These are phyloP conservation scores for Oryzias curvinotus DNA, from an alignment of 2,113 vertebrate species.

Conservation along the genomic window DNA sequence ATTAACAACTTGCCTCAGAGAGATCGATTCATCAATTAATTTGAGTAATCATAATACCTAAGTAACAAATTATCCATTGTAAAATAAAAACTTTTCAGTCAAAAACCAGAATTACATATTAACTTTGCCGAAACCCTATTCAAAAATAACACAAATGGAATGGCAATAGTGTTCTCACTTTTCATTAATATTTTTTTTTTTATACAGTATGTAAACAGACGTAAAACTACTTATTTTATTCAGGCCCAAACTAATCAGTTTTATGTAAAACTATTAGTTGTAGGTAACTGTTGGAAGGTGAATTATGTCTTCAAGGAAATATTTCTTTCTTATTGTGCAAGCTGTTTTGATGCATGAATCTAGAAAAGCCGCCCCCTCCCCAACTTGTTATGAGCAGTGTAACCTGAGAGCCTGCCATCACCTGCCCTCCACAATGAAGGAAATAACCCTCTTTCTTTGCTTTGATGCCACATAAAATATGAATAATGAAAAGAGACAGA, in stretches of 20 bases:
- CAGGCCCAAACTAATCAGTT: constrained; percentile 5
- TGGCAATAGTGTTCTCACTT: constrained; percentile 68
- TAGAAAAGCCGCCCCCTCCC: constrained; percentile 25
- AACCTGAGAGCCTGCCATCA: constrained; percentile 53
- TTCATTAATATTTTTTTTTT: constrained; percentile 61
- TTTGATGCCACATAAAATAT: constrained; percentile 68
- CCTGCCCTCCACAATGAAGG: constrained; percentile 56
- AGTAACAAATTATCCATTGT: no score
- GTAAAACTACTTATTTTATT: constrained; percentile 35
- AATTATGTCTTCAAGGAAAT: constrained; percentile 38
- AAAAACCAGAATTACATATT: no score
- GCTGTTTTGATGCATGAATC: constrained; percentile 64
- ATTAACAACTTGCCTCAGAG: no score
- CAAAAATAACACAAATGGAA: constrained; percentile 26
- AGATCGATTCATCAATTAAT: no score
- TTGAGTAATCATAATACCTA: no score
- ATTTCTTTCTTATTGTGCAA: constrained; percentile 45
- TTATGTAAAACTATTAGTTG: constrained; percentile 21
- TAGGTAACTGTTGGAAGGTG: constrained; percentile 15
- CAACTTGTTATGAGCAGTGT: constrained; percentile 42
- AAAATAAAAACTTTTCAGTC: no score
- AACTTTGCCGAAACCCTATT: no score
- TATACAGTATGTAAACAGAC: constrained; percentile 37
- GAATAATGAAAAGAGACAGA: constrained; percentile 69
- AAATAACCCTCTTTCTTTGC: constrained; percentile 65